These are phyloP conservation scores for Ceratoteleas bidentatus DNA, from an alignment of 1,140 invertebrate genomes.

Conservation along the genomic window DNA sequence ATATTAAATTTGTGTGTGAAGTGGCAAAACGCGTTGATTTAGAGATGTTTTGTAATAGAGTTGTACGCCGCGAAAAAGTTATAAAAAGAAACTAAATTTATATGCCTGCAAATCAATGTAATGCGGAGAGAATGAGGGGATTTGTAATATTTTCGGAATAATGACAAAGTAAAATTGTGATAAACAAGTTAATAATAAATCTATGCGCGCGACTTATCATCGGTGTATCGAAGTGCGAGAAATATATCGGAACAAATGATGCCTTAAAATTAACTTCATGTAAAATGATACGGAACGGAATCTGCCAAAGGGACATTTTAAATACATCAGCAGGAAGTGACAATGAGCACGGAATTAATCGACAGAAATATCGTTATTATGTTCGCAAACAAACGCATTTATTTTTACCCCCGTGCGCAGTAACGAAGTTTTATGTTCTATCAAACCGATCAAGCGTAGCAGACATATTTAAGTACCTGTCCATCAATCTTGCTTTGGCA, in stretches of 20 bases:
- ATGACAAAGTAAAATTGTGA: too few species aligned
- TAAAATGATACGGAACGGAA: constrained; percentile 7
- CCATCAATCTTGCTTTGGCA: constrained; percentile 20
- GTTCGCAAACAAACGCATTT: constrained; percentile 21
- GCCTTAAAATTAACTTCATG: neutral
- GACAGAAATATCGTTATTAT: constrained; percentile 5
- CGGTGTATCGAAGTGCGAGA: too few species aligned
- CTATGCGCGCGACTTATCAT: too few species aligned
- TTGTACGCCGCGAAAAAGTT: constrained; percentile 16
- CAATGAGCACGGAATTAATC: constrained; percentile 5
- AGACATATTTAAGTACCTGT: constrained; percentile 13
- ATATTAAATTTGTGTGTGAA: constrained; percentile 5
- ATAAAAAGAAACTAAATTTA: neutral
- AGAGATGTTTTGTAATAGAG: constrained; percentile 1
- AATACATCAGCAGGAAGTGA: constrained; percentile 17
- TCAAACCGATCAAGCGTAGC: constrained; percentile 5
- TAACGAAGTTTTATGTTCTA: constrained; percentile 23
- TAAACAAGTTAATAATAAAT: too few species aligned
- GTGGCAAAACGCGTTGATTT: constrained; percentile 8
- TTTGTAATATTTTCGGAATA: too few species aligned
- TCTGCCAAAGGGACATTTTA: constrained; percentile 4
- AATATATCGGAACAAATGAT: too few species aligned
- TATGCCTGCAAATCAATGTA: neutral
- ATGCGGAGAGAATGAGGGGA: too few species aligned
- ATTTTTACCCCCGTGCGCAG: constrained; percentile 18